These are phyloP conservation scores for Porites lutea DNA, from an alignment of 64 coral and sea anemone species.

Conservation along the genomic window DNA sequence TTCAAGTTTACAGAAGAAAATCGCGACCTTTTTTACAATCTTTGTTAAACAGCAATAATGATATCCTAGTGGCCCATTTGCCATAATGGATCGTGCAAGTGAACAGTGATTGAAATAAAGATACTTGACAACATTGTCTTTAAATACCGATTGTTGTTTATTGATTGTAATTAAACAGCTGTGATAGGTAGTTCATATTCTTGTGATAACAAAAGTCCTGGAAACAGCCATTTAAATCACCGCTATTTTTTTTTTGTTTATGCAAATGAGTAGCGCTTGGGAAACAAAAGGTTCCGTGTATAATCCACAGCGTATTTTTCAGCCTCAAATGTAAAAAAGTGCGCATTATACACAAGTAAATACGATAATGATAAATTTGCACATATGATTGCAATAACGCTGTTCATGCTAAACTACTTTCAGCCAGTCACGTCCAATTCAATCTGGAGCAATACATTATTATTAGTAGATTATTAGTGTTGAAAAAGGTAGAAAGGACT, in stretches of 20 bases:
- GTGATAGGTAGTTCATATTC: constrained; percentile 13
- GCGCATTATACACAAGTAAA: too few relatives aligned
- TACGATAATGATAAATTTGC: constrained; percentile 20
- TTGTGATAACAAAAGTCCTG: constrained; percentile 22
- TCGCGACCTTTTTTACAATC: background rate
- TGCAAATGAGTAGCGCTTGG: constrained; percentile 21
- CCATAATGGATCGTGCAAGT: too few relatives aligned
- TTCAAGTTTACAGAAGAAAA: constrained; percentile 5
- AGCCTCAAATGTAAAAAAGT: too few relatives aligned
- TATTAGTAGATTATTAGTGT: background rate
- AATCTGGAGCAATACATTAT: background rate
- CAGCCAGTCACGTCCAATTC: constrained; percentile 22
- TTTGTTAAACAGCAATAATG: background rate
- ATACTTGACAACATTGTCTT: too few relatives aligned
- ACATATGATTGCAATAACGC: constrained; percentile 24
- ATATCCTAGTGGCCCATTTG: too few relatives aligned
- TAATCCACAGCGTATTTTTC: too few relatives aligned
- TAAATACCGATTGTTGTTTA: too few relatives aligned
- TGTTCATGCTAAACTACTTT: constrained; percentile 12
- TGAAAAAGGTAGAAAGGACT: constrained; percentile 1
- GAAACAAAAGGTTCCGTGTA: constrained; percentile 15
- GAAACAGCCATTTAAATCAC: constrained; percentile 14
- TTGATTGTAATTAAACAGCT: constrained; percentile 22
- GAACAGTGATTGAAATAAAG: too few relatives aligned
- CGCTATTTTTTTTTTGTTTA: constrained; percentile 6